Base-by-base conservation (phyloP, 2,888 invertebrate genomes). In the Scelioninae gen. 1 region DNA sequence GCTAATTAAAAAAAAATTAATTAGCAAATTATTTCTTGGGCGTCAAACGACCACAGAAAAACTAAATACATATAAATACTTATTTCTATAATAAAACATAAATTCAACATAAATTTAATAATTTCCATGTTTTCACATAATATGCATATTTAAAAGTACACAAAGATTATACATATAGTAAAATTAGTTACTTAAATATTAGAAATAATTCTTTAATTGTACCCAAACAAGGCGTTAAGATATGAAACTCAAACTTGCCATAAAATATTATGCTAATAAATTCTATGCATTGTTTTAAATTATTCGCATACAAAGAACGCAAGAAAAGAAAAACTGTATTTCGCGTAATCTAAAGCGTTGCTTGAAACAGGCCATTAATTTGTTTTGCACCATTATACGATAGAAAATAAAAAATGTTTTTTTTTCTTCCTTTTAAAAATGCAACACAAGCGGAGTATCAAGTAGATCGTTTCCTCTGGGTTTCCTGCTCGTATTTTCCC, bases 401-500 rank as follows among this genome's bases (percentile, higher is more conserved):
- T 60, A 29, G 53, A 68, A 82, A 77, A 58, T 65, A 74, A 74
- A 69, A 74, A 72, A 62, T 49, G 11, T 45, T 9, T 62, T 53
- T 69, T 66, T 71, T 55, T 66, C 23, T 63, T 83, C 69, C 53
- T 71, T 81, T 81, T 69, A 75, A 84, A 81, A 84, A 84, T 75
- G 72, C 84, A 82, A 65, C 78, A 80, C 82, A 84, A 78, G 77
- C 80, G 75, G 79, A 66, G 82, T 84, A 85, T 85, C 85, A 84
- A 85, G 85, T 85, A 83, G 76, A 83, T 79, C 84, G 79, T 84
- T 85, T 81, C 65, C 83, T 80, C 75, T 66, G 77, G 83, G 81
- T 83, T 82, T 85, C 84, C 81, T 77, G 77, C 65, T 66, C 82
- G 79, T 83, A 79, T 82, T 83, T 82, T 82, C 71, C 82, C 71